These are phyloP conservation scores for Eudorcas thomsonii DNA, from an alignment of 2,113 vertebrate species.

Conservation along the genomic window DNA sequence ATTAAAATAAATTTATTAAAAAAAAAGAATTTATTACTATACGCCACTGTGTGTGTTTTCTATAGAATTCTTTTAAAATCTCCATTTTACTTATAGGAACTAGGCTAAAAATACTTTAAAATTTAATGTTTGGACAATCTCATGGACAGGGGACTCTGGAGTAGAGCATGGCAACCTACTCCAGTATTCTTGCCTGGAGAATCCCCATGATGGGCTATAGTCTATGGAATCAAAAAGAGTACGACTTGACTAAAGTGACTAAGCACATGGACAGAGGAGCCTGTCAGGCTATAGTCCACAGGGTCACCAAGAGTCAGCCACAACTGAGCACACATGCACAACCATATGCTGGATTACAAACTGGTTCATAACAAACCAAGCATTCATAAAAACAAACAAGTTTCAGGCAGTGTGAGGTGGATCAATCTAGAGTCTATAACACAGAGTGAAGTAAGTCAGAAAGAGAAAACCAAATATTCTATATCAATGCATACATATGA, in stretches of 20 bases:
- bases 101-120: too few species aligned
- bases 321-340: background rate
- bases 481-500: background rate
- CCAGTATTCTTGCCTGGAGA: background rate
- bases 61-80: too few species aligned
- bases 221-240: background rate
- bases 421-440: background rate
- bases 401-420: background rate
- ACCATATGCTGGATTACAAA: background rate
- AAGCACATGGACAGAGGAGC: background rate
- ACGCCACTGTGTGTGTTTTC: too few species aligned
- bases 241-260: background rate
- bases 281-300: background rate
- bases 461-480: background rate
- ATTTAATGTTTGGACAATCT: background rate
- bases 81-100: too few species aligned
- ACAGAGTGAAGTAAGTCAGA: background rate
- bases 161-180: background rate
- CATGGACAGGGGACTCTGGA: background rate
- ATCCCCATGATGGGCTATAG: background rate
- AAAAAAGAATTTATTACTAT: too few species aligned
- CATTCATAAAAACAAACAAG: background rate
- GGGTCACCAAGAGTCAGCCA: background rate
- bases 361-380: background rate
- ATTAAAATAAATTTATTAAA: too few species aligned